Evolutionary conservation across 2,113 vertebrate species (phyloP).

Genomic region (Mustelus asterias): DNA sequence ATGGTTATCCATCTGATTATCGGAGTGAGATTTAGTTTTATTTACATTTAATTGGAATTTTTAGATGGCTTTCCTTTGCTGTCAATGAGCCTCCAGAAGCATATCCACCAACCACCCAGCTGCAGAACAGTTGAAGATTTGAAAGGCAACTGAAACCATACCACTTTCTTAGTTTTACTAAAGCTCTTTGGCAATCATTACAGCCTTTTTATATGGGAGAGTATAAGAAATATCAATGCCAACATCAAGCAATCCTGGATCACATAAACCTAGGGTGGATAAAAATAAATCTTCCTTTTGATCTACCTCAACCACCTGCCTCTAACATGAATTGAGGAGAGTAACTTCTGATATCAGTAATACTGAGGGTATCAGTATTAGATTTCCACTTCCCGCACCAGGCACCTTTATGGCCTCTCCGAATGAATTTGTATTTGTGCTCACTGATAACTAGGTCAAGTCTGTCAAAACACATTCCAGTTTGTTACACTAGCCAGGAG

Average conservation of each 20-base stretch:
- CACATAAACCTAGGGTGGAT: not conserved
- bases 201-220: not conserved
- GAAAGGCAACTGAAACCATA: not conserved
- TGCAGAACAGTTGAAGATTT: not conserved
- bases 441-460: not conserved
- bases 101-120: too few relatives aligned
- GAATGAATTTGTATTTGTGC: not conserved
- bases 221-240: not conserved
- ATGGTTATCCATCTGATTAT: not conserved
- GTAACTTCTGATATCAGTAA: not conserved
- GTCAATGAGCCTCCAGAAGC: not conserved
- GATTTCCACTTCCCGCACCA: not conserved
- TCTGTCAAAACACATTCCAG: not conserved
- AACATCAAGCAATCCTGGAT: not conserved
- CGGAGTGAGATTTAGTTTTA: not conserved
- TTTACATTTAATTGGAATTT: not conserved
- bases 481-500: not conserved
- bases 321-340: not conserved
- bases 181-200: not conserved
- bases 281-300: not conserved
- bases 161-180: not conserved
- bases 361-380: not conserved
- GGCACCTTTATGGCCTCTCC: not conserved
- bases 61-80: not conserved
- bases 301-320: not conserved